Base-by-base conservation (phyloP, 2,888 invertebrate genomes). In the Chymomyza caudatula region DNA sequence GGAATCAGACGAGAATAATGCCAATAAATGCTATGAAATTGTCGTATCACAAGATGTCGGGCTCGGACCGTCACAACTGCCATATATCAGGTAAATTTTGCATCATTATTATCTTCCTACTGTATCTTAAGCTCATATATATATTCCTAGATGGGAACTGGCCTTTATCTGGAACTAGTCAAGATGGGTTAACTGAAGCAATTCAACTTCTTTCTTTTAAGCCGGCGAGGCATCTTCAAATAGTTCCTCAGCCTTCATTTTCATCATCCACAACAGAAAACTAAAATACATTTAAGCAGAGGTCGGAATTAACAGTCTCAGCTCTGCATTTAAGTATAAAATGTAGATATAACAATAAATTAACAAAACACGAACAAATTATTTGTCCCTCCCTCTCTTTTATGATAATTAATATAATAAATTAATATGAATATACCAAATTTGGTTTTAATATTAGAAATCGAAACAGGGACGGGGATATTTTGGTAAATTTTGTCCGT, bases 111-210 rank as follows among this genome's bases (percentile, higher is more conserved):
- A 6, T 47, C 3, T 13, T 13, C 0, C 17, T 2, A 17, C 5
- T 17, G 3, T 47, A n/a, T 47, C 13, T 17, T 3, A 47, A 47
- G n/a, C 3, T 47, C 1, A 6, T 1, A 43, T 4, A 44, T 19
- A 0, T 3, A n/a, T 20, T 55, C 75, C 23, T 67, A 91, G 91
- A 91, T 76, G 88, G 90, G 29, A 85, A 88, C 49, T 91, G 90
- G 90, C 90, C 90, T 60, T 83, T 91, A 1, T 89, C 91, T n/a
- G 89, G 92, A 74, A 91, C 93, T 22, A 93, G 93, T 82, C 93
- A 93, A 61, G 94, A 94, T 84, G 94, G 94, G 19, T 90, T 94
- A 52, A 93, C 93, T 13, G 94, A 94, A 88, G 94, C 94, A 2
- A 94, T 94, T 73, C 93, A 93, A 74, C 87, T 94, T 20, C 87